Conservation (phyloP, 2,797 vertebrate species). For the Enoplosus armatus region DNA sequence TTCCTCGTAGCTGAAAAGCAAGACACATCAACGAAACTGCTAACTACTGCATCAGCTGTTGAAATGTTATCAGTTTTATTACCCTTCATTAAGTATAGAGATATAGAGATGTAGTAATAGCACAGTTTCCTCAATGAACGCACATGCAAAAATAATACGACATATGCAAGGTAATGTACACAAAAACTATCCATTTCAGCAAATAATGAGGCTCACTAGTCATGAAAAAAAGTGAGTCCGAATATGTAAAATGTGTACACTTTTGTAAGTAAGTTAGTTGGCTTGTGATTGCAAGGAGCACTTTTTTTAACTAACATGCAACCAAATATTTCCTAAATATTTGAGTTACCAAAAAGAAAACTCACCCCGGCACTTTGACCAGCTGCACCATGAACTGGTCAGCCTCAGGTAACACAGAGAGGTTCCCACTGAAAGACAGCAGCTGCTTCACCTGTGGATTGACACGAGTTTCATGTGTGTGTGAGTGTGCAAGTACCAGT, state of each 20-base stretch:
- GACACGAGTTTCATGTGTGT: background rate
- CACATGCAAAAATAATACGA: background rate
- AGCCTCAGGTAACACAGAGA: conserved; percentile 81
- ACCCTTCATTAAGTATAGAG: background rate
- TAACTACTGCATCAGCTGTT: background rate
- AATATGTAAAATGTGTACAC: background rate
- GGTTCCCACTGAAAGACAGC: conserved; percentile 79
- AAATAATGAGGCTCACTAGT: background rate
- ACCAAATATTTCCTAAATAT: background rate
- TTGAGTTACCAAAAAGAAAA: background rate
- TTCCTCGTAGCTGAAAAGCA: conserved; percentile 81
- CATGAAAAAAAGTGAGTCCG: background rate
- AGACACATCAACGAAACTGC: conserved; percentile 18
- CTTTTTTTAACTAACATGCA: background rate
- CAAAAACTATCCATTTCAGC: background rate
- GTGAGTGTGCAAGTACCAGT: background rate
- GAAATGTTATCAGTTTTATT: background rate
- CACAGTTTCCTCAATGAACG: background rate
- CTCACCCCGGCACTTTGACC: conserved; percentile 85
- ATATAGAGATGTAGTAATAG: too few relatives aligned
- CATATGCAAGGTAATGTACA: background rate
- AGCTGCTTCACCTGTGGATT: conserved; percentile 82
- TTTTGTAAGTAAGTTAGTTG: background rate
- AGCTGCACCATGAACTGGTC: conserved; percentile 88
- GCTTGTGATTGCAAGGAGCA: background rate